Percentiles rank a stretch among this genome's conserved stretches.
phyloP scores from a whole-genome alignment of 2,888 invertebrate species.

The Polyploca ridens region DNA sequence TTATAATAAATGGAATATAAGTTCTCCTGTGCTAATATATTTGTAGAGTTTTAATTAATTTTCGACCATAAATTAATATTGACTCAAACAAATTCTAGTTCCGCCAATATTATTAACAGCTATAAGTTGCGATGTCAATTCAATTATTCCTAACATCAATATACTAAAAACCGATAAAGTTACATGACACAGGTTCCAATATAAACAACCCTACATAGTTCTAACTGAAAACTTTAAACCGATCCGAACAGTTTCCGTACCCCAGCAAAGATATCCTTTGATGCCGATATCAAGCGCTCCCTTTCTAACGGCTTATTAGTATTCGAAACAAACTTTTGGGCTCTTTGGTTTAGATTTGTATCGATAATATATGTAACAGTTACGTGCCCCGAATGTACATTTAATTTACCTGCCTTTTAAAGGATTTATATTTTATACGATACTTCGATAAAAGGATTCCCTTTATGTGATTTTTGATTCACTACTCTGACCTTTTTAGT shows the following conservation, averaged over 20 bases:
- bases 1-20: too few species aligned
- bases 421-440: constrained; percentile 24
- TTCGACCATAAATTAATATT: background rate
- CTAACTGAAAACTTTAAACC: constrained; percentile 35
- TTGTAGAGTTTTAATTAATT: background rate
- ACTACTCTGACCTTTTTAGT: background rate
- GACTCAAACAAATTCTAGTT: background rate
- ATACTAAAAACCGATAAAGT: background rate
- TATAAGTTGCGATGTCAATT: background rate
- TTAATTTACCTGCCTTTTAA: constrained; percentile 34
- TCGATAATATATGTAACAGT: constrained; percentile 61
- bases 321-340: constrained; percentile 73
- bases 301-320: constrained; percentile 65
- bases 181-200: constrained; percentile 3
- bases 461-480: constrained; percentile 9
- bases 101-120: background rate
- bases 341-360: constrained; percentile 68
- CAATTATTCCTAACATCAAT: constrained; percentile 3
- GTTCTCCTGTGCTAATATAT: too few species aligned
- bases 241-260: constrained; percentile 41
- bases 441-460: constrained; percentile 21
- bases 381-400: constrained; percentile 55
- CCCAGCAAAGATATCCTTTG: constrained; percentile 52
- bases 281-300: constrained; percentile 47
- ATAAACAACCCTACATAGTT: constrained; percentile 10